Evolutionary conservation across 2,888 invertebrate species (phyloP).

Genomic region (Drosophila trichaetosa): DNA sequence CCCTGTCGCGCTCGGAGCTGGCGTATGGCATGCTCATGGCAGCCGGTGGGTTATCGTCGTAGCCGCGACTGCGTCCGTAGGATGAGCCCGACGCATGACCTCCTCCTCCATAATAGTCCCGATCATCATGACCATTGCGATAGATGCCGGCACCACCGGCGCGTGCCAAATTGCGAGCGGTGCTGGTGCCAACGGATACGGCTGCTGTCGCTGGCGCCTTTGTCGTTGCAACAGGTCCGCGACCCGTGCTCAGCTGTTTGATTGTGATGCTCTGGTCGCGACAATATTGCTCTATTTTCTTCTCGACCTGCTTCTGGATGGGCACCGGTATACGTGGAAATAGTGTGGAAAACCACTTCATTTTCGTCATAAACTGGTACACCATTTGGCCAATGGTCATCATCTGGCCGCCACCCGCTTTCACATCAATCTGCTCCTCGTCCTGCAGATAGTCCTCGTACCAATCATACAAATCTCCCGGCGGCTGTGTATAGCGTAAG

Average conservation of each 20-base stretch:
- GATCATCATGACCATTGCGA: conserved; percentile 83
- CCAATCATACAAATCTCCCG: conserved; percentile 98
- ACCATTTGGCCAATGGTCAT: conserved; percentile 97
- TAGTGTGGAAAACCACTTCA: conserved; percentile 99
- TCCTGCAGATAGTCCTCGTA: conserved; percentile 98
- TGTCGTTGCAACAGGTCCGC: conserved; percentile 36
- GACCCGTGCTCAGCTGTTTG: conserved; percentile 78
- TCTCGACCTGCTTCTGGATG: conserved; percentile 96
- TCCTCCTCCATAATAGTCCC: conserved; percentile 59
- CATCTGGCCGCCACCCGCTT: conserved; percentile 97
- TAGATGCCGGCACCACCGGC: conserved; percentile 79
- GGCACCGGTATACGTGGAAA: conserved; percentile 99
- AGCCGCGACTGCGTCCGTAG: conserved; percentile 63
- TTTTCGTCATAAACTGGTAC: conserved; percentile 95
- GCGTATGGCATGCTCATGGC: conserved; percentile 39
- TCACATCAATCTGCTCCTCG: conserved; percentile 98
- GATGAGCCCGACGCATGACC: conserved; percentile 69
- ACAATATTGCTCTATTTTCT: conserved; percentile 89
- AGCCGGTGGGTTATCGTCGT: conserved; percentile 67
- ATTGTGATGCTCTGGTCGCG: conserved; percentile 85
- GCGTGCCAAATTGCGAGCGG: conserved; percentile 23
- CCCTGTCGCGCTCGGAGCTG: conserved; percentile 59
- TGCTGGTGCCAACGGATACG: conserved; percentile 14
- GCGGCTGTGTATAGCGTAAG: conserved; percentile 97
- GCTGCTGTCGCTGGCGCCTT: conserved; percentile 20